Evolutionary conservation across 1,140 invertebrate species (phyloP).

Genomic region (Tyrophagus putrescentiae): DNA sequence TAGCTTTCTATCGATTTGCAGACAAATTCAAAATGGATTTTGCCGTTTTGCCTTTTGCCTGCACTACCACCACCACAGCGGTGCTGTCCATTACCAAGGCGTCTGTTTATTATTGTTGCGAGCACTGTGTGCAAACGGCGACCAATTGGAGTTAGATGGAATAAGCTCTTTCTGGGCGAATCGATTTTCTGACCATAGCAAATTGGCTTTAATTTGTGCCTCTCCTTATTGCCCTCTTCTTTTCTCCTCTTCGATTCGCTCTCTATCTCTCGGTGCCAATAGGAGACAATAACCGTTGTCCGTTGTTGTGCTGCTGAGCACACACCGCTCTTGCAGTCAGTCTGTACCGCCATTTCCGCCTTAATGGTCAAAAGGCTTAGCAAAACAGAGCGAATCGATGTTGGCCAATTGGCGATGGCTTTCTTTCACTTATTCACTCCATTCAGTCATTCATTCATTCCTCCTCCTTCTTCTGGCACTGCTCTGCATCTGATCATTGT

Average conservation of each 20-base stretch:
- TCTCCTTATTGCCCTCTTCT: too few species aligned
- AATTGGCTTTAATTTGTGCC: neutral
- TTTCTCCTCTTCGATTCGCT: too few species aligned
- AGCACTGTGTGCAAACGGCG: neutral
- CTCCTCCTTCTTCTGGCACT: too few species aligned
- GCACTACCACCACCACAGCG: neutral
- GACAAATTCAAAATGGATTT: too few species aligned
- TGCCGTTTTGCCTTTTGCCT: too few species aligned
- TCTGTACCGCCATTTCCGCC: neutral
- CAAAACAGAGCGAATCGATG: conserved; percentile 3
- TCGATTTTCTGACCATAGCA: neutral
- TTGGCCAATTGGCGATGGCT: neutral
- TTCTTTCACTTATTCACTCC: too few species aligned
- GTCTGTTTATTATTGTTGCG: conserved; percentile 1
- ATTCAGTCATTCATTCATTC: too few species aligned
- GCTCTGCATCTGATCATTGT: conserved; percentile 8
- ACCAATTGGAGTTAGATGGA: conserved; percentile 1
- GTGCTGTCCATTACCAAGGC: neutral
- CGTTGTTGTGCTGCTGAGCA: neutral
- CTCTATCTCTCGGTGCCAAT: neutral
- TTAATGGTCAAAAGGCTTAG: neutral
- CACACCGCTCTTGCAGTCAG: too few species aligned
- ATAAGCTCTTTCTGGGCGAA: neutral
- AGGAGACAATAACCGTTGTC: neutral
- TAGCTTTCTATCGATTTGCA: neutral